phyloP scores from a whole-genome alignment of 2,113 vertebrate species.

The Alethe diademata region DNA sequence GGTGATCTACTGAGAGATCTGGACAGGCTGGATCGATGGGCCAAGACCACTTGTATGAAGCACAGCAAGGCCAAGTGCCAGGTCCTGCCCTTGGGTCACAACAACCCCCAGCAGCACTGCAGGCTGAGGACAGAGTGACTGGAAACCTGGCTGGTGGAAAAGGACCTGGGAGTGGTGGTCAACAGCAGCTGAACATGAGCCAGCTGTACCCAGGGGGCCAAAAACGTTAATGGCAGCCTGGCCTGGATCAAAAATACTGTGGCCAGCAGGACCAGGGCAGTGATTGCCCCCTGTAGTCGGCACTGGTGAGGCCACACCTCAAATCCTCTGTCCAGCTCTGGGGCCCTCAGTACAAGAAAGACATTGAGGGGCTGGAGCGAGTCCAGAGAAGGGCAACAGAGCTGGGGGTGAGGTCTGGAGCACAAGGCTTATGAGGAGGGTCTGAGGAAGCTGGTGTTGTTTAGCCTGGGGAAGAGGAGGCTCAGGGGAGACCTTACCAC shows the following conservation, averaged over 20 bases:
- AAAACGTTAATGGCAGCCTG: not conserved
- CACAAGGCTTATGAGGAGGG: not conserved
- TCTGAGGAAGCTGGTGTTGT: not conserved
- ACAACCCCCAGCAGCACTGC: not conserved
- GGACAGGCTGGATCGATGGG: fast-evolving
- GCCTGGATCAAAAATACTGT: not conserved
- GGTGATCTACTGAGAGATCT: not conserved
- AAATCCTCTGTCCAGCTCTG: not conserved
- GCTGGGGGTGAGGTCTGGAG: not conserved
- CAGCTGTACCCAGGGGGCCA: not conserved
- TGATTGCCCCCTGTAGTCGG: fast-evolving
- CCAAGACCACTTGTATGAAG: not conserved
- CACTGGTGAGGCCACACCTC: not conserved
- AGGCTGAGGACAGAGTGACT: not conserved
- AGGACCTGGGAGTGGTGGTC: not conserved
- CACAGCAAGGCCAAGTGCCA: not conserved
- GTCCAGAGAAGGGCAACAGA: fast-evolving
- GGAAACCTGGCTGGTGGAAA: not conserved
- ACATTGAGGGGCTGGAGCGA: fast-evolving
- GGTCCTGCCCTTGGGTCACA: not conserved
- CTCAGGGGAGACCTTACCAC: not conserved
- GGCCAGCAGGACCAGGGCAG: not conserved
- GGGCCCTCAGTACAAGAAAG: not conserved
- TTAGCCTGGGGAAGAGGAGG: not conserved
- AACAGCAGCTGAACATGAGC: not conserved